These are phyloP conservation scores for Synergus itoensis DNA, from an alignment of 2,888 invertebrate species.

Conservation along the genomic window DNA sequence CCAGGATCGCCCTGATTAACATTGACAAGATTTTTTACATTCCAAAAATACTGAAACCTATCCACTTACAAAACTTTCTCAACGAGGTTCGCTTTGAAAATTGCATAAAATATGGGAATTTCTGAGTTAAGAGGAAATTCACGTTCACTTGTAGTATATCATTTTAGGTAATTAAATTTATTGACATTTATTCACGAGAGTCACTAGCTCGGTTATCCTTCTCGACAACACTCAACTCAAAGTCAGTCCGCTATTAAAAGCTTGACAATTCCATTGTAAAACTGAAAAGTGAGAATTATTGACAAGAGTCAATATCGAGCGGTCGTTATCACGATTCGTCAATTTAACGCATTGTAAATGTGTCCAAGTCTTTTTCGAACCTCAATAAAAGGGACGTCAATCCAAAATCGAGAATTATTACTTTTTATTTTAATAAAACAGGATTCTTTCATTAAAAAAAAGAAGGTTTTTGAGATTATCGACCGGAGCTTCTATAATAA, in stretches of 20 bases:
- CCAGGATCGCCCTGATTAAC: slow-evolving; percentile 41
- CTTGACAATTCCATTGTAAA: slow-evolving; percentile 20
- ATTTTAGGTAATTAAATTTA: slow-evolving; percentile 15
- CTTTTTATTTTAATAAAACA: not conserved
- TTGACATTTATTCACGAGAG: slow-evolving; percentile 19
- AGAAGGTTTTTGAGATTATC: too few species aligned
- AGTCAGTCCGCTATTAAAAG: slow-evolving; percentile 14
- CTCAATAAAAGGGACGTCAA: slow-evolving; percentile 9
- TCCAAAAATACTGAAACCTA: not conserved
- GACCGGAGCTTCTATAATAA: too few species aligned
- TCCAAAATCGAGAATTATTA: not conserved
- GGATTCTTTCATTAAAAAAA: too few species aligned
- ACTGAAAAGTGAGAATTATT: slow-evolving; percentile 18
- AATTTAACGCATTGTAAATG: slow-evolving; percentile 24
- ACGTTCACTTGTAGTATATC: not conserved
- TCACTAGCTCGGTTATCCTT: not conserved
- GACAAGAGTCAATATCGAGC: slow-evolving; percentile 35
- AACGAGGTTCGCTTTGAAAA: not conserved
- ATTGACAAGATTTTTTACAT: not conserved
- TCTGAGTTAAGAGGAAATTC: not conserved
- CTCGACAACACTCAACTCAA: not conserved
- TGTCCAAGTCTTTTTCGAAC: not conserved
- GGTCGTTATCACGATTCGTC: slow-evolving; percentile 34
- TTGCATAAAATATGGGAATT: not conserved
- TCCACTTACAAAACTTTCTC: slow-evolving; percentile 35